phyloP scores from a whole-genome alignment of 2,797 vertebrate genomes.

The Pangasius macronema region DNA sequence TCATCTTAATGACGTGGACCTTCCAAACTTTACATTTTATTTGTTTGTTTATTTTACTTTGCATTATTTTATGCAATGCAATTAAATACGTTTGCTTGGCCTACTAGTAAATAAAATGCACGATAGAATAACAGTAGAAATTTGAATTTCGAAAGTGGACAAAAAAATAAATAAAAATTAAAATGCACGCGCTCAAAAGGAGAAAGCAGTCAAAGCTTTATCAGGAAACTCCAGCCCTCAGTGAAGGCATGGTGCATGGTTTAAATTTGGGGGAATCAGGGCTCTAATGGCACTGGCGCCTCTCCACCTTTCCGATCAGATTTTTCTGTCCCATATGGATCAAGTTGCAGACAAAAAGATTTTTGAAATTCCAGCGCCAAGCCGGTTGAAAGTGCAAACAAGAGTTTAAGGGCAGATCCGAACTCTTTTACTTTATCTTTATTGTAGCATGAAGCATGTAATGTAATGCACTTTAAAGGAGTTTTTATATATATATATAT shows the following conservation, averaged over 20 bases:
- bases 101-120: background rate
- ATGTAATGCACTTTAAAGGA: constrained; percentile 17
- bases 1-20: background rate
- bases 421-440: constrained; percentile 8
- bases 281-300: constrained; percentile 80
- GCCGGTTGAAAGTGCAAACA: constrained; percentile 54
- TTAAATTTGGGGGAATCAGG: background rate
- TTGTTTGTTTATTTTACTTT: background rate
- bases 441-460: constrained; percentile 2
- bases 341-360: constrained; percentile 82
- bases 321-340: constrained; percentile 80
- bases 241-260: background rate
- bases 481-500: too few relatives aligned
- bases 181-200: background rate
- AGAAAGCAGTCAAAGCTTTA: background rate
- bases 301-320: constrained; percentile 74
- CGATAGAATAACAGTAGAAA: background rate
- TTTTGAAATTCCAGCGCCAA: constrained; percentile 86
- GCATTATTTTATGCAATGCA: background rate
- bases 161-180: background rate
- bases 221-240: background rate
- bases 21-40: background rate
- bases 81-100: background rate
- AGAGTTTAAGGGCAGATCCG: constrained; percentile 4
- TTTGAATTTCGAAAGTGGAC: background rate